A percentile compares a stretch with the other conserved stretches of the same genome.
These are phyloP conservation scores for Ceratoteleas bidentatus DNA, from an alignment of 1,140 invertebrate species.

Conservation along the genomic window DNA sequence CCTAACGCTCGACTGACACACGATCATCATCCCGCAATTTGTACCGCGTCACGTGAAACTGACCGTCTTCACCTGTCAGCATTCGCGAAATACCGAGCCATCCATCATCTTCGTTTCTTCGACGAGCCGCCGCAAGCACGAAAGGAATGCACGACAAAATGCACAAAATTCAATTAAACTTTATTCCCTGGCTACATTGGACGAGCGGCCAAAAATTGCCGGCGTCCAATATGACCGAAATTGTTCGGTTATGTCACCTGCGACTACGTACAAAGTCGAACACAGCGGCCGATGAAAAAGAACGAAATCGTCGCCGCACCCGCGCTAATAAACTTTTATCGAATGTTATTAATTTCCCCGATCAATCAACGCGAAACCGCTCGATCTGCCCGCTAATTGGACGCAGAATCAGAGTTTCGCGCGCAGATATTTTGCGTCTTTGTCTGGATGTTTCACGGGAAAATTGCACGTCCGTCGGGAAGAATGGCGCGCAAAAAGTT, in stretches of 20 bases:
- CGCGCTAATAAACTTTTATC: conserved; percentile 44
- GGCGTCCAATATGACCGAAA: conserved; percentile 23
- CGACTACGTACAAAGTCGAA: conserved; percentile 28
- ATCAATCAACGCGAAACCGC: conserved; percentile 32
- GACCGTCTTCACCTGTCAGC: too few species aligned
- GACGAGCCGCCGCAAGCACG: neutral
- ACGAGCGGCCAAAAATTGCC: conserved; percentile 17
- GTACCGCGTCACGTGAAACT: too few species aligned
- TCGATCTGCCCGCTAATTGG: conserved; percentile 24
- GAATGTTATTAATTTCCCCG: conserved; percentile 52
- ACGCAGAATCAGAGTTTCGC: neutral
- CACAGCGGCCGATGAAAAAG: conserved; percentile 30
- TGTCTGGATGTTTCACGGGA: too few species aligned
- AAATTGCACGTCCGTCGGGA: too few species aligned
- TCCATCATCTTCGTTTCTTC: conserved; percentile 4
- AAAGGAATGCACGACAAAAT: conserved; percentile 12
- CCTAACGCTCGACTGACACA: too few species aligned
- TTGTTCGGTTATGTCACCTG: conserved; percentile 31
- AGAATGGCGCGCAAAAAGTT: too few species aligned
- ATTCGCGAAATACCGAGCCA: neutral
- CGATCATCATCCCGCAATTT: too few species aligned
- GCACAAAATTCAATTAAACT: conserved; percentile 38
- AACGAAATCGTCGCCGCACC: conserved; percentile 20
- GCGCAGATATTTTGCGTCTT: neutral
- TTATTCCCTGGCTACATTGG: conserved; percentile 3